Evolutionary conservation across 2,888 invertebrate genomes (phyloP).

Genomic region (Urechis unicinctus): DNA sequence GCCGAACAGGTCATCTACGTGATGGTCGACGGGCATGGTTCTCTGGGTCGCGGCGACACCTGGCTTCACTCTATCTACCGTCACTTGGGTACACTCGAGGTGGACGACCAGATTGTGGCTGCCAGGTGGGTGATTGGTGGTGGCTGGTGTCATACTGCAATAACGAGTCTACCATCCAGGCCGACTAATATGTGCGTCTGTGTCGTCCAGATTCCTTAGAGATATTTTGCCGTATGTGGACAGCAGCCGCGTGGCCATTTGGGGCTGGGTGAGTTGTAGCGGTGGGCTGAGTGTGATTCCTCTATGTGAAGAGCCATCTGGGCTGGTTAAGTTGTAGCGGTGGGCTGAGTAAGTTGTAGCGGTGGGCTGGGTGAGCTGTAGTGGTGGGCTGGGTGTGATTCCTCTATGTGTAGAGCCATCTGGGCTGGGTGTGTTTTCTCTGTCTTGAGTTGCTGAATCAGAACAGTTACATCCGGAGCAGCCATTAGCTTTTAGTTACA

Average conservation of each 20-base stretch:
- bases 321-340: too few relatives aligned
- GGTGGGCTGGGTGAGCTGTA: conserved; percentile 65
- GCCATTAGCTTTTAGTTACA: too few relatives aligned
- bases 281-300: neutral
- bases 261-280: conserved; percentile 68
- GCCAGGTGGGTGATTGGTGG: conserved; percentile 31
- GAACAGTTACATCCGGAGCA: too few relatives aligned
- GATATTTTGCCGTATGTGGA: conserved; percentile 7
- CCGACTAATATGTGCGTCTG: too few relatives aligned
- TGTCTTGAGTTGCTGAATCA: too few relatives aligned
- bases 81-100: conserved; percentile 83
- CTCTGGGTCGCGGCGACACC: conserved; percentile 77
- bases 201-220: neutral
- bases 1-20: conserved; percentile 83
- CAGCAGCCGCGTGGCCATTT: conserved; percentile 62
- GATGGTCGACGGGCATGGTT: conserved; percentile 87
- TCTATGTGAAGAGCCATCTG: too few relatives aligned
- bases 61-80: conserved; percentile 78
- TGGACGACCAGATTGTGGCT: conserved; percentile 89
- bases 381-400: neutral
- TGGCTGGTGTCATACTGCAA: neutral
- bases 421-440: too few relatives aligned
- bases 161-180: neutral
- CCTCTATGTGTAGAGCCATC: too few relatives aligned
- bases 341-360: conserved; percentile 66